A percentile compares a stretch with the other conserved stretches of the same genome.
Evolutionary conservation across 2,888 invertebrate genomes (phyloP).

Genomic region (Podotricha telesiphe): DNA sequence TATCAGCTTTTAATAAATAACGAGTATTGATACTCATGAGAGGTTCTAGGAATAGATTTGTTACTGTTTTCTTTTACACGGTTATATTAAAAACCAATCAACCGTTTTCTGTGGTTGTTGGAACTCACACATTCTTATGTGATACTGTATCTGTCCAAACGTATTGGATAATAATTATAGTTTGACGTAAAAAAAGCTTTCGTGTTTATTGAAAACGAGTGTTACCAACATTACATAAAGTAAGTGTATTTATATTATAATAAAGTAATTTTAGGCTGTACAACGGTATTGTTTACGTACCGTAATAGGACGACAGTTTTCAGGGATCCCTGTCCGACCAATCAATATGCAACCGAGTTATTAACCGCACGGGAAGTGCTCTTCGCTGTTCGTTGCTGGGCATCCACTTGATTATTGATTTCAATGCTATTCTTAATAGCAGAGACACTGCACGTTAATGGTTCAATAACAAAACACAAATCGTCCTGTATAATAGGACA

Average conservation of each 20-base stretch:
- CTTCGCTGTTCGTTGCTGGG: conserved; percentile 62
- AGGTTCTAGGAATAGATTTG: not conserved
- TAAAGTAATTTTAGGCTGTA: not conserved
- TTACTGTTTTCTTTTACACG: not conserved
- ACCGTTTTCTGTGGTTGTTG: not conserved
- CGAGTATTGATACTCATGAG: not conserved
- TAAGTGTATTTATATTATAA: not conserved
- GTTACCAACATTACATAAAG: not conserved
- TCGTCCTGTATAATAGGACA: conserved; percentile 66
- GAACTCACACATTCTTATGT: conserved; percentile 1
- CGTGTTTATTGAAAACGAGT: not conserved
- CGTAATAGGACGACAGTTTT: conserved; percentile 63
- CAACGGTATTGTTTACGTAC: conserved; percentile 57
- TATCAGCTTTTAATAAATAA: not conserved
- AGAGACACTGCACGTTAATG: conserved; percentile 70
- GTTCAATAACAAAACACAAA: conserved; percentile 70
- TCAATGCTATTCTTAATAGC: conserved; percentile 69
- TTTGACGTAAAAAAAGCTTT: not conserved
- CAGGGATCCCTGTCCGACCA: conserved; percentile 64
- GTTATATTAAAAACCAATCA: not conserved
- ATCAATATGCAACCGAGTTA: conserved; percentile 78
- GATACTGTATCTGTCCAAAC: not conserved
- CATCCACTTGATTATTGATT: conserved; percentile 76
- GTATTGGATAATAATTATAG: not conserved
- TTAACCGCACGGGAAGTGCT: conserved; percentile 69